Evolutionary conservation across 2,888 invertebrate genomes (phyloP), one percentile per base, ranked within the genome.

Genomic region (Halocaridina rubra): DNA sequence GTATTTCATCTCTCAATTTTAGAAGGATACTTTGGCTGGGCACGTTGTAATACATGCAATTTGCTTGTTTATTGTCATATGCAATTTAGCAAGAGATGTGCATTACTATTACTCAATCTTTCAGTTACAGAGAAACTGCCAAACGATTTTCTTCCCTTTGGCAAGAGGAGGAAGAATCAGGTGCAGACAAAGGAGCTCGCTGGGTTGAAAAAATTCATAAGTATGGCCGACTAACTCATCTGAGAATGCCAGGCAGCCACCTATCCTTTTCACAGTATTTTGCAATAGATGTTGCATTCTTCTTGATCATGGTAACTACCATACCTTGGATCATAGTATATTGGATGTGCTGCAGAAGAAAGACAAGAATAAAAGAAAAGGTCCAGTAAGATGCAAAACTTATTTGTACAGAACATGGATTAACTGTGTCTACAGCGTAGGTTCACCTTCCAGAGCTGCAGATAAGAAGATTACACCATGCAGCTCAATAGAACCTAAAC

Each of bases 111-210:
- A n/a, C n/a, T n/a, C n/a, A n/a, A n/a, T n/a, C 39, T 67, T 33
- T 19, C 74, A 91, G 81, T 46, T 81, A 81, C 57, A 27, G 67
- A n/a, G 46, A 81, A 22, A 81, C 75, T 10, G 75, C 67, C n/a
- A 29, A 29, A 67, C 33, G 81, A 22, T 77, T 71, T 16, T 82
- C 81, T n/a, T 27, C 69, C 3, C 57, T 77, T 16, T 82, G 81
- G 76, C 39, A 74, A 27, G 77, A 82, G 59, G 77, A 82, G 16
- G 69, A 19, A 1, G 64, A 76, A 32, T 80, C 80, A 3, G 80
- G 80, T 22, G 27, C 29, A 2, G 81, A 77, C 57, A 84, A 33
- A 19, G 80, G 53, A 1, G 69, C 57, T 1, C 13, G 76, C 0
- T 85, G 85, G 80, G 32, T 85, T 4, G 80, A 80, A n/a, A 75